phyloP scores from a whole-genome alignment of 2,113 vertebrate genomes.

The Pteruthius melanotis region DNA sequence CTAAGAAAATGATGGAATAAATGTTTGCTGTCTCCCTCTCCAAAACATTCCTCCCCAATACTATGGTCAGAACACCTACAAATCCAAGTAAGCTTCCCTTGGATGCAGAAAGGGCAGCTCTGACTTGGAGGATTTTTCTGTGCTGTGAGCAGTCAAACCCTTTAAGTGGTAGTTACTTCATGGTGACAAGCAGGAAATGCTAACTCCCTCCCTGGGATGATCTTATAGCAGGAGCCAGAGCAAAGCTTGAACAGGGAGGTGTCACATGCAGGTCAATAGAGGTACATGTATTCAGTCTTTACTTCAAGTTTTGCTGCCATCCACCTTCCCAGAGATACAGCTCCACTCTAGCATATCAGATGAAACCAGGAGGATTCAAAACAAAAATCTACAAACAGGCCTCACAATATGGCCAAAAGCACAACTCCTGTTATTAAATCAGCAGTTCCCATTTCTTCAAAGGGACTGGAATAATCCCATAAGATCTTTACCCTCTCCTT shows the following conservation, averaged over 20 bases:
- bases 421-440: not conserved
- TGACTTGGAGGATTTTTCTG: not conserved
- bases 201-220: no score
- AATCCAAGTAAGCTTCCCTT: not conserved
- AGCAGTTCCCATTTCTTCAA: not conserved
- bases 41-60: fast-evolving
- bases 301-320: not conserved
- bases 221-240: not conserved
- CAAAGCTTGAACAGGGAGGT: not conserved
- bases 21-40: not conserved
- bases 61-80: not conserved
- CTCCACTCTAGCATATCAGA: not conserved
- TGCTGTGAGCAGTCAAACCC: fast-evolving
- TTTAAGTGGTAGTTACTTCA: not conserved
- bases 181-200: not conserved
- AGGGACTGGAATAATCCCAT: not conserved
- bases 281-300: not conserved
- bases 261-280: not conserved
- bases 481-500: not conserved
- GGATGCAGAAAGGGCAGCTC: not conserved
- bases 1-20: not conserved
- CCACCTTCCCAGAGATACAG: not conserved
- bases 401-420: not conserved
- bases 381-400: not conserved
- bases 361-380: not conserved